Percentiles rank a stretch among this genome's conserved stretches.
Conservation (phyloP, 2,113 vertebrate species). For the Miniopterus natalensis region DNA sequence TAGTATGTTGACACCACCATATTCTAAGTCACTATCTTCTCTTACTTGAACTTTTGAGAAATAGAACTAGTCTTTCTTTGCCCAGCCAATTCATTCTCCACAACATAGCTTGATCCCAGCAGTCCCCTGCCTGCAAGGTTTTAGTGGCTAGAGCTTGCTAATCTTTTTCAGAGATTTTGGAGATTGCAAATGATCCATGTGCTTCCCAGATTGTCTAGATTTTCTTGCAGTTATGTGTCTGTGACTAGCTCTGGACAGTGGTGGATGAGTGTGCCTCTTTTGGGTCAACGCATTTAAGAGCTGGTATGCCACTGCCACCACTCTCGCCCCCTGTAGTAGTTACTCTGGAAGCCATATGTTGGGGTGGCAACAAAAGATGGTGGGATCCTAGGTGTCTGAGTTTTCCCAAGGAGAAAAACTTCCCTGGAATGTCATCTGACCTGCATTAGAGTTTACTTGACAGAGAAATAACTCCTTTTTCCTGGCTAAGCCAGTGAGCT, state of each 20-base stretch:
- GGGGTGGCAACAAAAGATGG: background rate
- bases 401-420: background rate
- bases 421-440: background rate
- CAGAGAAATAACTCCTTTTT: background rate
- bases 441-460: background rate
- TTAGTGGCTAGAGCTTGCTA: background rate
- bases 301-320: too few relatives aligned
- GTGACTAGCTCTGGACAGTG: background rate
- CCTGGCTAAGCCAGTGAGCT: background rate
- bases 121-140: background rate
- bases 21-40: background rate
- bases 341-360: background rate
- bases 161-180: background rate
- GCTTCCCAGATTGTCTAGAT: background rate
- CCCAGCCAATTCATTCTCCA: background rate
- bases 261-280: background rate
- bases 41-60: background rate
- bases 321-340: background rate
- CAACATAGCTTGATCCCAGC: background rate
- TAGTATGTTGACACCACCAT: background rate
- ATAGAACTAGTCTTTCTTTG: background rate
- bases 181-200: background rate
- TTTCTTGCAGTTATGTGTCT: background rate
- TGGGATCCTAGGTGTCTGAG: background rate
- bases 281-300: background rate